phyloP scores from a whole-genome alignment of 2,888 invertebrate genomes.

The Anodontia alba region DNA sequence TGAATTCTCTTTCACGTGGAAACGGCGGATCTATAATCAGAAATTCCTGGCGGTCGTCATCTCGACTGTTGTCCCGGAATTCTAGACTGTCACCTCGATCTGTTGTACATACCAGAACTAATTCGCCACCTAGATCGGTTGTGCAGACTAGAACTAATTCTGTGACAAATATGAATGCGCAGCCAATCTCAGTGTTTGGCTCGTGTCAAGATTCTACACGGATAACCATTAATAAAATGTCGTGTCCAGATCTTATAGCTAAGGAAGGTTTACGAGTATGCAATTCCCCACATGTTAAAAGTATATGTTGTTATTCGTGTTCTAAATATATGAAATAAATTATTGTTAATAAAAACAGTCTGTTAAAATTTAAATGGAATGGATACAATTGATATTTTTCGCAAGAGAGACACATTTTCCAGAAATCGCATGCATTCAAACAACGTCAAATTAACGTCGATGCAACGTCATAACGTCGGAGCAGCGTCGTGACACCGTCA shows the following conservation, averaged over 20 bases:
- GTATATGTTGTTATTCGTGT: conserved; percentile 36
- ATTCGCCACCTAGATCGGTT: not conserved
- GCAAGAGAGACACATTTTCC: too few species aligned
- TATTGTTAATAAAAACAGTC: too few species aligned
- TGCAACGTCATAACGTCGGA: too few species aligned
- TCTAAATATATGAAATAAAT: conserved; percentile 21
- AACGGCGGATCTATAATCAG: not conserved
- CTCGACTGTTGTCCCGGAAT: not conserved
- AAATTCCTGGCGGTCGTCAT: not conserved
- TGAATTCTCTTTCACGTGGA: not conserved
- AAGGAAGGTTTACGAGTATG: not conserved
- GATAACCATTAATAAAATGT: conserved; percentile 25
- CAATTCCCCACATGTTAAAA: conserved; percentile 11
- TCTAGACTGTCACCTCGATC: not conserved
- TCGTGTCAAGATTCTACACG: conserved; percentile 18
- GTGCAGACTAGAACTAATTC: not conserved
- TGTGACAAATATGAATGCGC: not conserved
- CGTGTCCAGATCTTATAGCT: conserved; percentile 8
- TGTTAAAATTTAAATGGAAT: too few species aligned
- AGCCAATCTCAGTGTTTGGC: not conserved
- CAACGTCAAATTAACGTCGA: too few species aligned
- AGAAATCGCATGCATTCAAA: too few species aligned
- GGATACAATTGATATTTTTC: too few species aligned
- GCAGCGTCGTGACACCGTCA: too few species aligned
- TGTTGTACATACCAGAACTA: not conserved